phyloP scores from a whole-genome alignment of 2,113 vertebrate species.

The Pipa parva region DNA sequence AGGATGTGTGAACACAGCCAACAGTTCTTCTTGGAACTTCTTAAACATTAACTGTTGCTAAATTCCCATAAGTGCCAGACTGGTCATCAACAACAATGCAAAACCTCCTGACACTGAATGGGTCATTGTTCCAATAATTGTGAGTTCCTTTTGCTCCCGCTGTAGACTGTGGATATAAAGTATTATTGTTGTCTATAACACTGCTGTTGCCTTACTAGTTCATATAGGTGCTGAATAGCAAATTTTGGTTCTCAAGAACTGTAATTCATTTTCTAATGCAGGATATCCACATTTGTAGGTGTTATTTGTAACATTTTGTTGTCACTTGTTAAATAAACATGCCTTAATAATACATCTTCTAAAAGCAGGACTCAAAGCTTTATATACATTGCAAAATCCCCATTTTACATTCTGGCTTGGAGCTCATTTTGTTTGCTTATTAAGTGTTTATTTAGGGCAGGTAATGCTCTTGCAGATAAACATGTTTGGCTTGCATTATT shows the following conservation, averaged over 20 bases:
- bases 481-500: background rate
- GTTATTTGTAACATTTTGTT: constrained; percentile 66
- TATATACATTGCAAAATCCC: constrained; percentile 55
- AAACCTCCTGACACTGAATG: constrained; percentile 35
- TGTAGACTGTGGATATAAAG: constrained; percentile 64
- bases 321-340: constrained; percentile 69
- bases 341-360: constrained; percentile 66
- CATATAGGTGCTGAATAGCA: constrained; percentile 78
- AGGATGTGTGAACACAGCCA: too few species aligned
- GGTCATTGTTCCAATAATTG: constrained; percentile 62
- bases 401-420: background rate
- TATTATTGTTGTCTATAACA: constrained; percentile 67
- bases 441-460: too few species aligned
- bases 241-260: constrained; percentile 69
- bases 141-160: constrained; percentile 61
- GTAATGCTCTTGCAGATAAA: background rate
- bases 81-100: background rate
- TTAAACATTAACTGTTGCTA: constrained; percentile 3
- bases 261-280: constrained; percentile 64
- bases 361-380: constrained; percentile 71
- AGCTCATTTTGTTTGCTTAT: too few species aligned
- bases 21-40: background rate
- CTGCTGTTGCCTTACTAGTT: constrained; percentile 84
- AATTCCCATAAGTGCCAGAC: constrained; percentile 1
- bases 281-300: constrained; percentile 68